Evolutionary conservation across 2,797 vertebrate genomes (phyloP), one percentile per base, ranked within the genome.

Genomic region (Oryzias sinensis): DNA sequence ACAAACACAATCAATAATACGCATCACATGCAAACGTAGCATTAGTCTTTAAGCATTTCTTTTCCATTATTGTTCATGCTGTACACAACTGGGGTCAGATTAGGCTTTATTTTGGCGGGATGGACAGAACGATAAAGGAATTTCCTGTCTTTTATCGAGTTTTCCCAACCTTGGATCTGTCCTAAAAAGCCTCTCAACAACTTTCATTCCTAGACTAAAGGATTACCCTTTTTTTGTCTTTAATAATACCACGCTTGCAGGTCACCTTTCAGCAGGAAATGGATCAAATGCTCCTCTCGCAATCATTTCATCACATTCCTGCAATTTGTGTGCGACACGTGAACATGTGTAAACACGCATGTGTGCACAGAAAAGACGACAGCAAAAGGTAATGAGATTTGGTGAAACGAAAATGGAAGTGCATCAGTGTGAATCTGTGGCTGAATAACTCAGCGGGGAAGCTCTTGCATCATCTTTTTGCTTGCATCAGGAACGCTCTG

Each of bases 251-350:
- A 79, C 52, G 69, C 83, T 81, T 77, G 68, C 72, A 65, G 85
- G 77, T 81, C 66, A 71, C 68, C 70, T 70, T 76, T 54, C 76
- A 43, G 72, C 80, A 85, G 80, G 85, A 87, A 83, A 80, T 82
- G 64, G 72, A 62, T 33, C 59, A 51, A 72, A 71, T 75, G 78
- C 76, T 80, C 70, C 74, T 50, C 56, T 71, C 78, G 80, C 80
- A 85, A 86, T 87, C 79, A 83, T 89, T 87, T 81, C 86, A 87
- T 88, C 86, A 87, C 73, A 74, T 69, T 61, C 61, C 51, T 80
- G 74, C 70, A 80, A 82, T 83, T 47, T 60, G 64, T 55, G 55
- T 22, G 45, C 9, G 20, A 51, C 51, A 15, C 40, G 18, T n/a
- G 17, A 40, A 24, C 2, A 9, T 5, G 8, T 24, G 25, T 40